Conservation (phyloP, 2,113 vertebrate species). For the Cryptomyrus ogoouensis region DNA sequence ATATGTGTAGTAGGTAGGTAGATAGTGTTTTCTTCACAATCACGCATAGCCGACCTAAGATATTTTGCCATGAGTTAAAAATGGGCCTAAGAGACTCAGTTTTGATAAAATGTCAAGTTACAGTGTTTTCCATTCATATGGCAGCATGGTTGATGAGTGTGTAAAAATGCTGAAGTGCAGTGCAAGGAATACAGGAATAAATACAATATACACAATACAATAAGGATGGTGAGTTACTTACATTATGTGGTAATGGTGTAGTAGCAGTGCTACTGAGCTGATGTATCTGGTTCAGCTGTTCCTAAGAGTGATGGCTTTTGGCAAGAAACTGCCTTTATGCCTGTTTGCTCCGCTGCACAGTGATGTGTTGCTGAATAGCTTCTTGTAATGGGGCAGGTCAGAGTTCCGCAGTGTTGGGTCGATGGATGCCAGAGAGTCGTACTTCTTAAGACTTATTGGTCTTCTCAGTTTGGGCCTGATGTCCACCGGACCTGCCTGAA, state of each 20-base stretch:
- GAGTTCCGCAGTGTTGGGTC: background rate
- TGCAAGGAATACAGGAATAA: background rate
- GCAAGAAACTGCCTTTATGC: background rate
- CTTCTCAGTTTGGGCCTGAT: background rate
- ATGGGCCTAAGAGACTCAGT: background rate
- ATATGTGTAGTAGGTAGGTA: background rate
- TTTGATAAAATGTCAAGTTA: background rate
- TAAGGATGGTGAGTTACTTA: background rate
- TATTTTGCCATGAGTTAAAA: background rate
- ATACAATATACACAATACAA: background rate
- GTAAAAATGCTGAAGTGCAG: background rate
- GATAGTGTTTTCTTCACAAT: too few relatives aligned
- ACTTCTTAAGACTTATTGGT: background rate
- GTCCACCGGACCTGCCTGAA: background rate
- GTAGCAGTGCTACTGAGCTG: background rate
- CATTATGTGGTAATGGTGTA: background rate
- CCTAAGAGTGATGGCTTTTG: background rate
- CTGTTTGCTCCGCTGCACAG: background rate
- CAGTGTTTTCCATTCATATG: background rate
- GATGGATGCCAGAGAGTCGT: background rate
- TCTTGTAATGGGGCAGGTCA: background rate
- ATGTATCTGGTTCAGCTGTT: background rate
- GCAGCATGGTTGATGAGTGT: background rate
- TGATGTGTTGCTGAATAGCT: background rate
- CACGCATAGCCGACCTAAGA: too few relatives aligned